Evolutionary conservation across 2,113 vertebrate genomes (phyloP), one percentile per base, ranked within the genome.

Genomic region (Siniperca knerii): DNA sequence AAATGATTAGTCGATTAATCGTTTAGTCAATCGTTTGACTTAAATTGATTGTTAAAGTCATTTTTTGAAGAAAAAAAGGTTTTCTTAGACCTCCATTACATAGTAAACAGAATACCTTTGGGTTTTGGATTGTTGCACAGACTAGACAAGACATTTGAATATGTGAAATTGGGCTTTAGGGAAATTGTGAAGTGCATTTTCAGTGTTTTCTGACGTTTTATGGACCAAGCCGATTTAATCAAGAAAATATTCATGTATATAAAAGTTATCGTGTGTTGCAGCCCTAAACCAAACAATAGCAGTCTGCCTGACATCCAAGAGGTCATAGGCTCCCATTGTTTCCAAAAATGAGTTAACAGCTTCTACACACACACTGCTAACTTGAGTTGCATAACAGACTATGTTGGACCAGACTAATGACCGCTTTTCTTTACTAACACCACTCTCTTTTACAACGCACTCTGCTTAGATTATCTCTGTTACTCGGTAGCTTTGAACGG

Each of bases 331-430:
- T 64, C 29, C n/a, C 20, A n/a, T 71, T 46, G 25, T 77, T 48
- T 57, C 29, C 50, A 48, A 72, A 71, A 60, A 50, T 73, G 23
- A 67, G 58, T 42, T 5, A 29, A 74, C 20, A 79, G 42, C 21
- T 33, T 73, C 20, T 23, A 1, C 33, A 74, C 44, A 68, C 25
- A 67, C 3, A 58, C 29, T 57, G 74, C 20, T 42, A 37, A 25
- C 68, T 5, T 65, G 6, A 48, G 66, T 29, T 29, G 29, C 29
- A 2, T 29, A 29, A 25, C 25, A 37, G 35, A 37, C 35, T 37
- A 4, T 37, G 35, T 37, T 4, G 35, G 35, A 37, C 35, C 35
- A 10, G 35, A n/a, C 42, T 70, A 50, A 68, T 65, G 23, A 61
- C 33, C 67, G 52, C 61, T 77, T 75, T 12, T 61, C 66, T 40